Evolutionary conservation across 2,797 vertebrate species (phyloP), one percentile per base, ranked within the genome.

Genomic region (Acrossocheilus fasciatus): DNA sequence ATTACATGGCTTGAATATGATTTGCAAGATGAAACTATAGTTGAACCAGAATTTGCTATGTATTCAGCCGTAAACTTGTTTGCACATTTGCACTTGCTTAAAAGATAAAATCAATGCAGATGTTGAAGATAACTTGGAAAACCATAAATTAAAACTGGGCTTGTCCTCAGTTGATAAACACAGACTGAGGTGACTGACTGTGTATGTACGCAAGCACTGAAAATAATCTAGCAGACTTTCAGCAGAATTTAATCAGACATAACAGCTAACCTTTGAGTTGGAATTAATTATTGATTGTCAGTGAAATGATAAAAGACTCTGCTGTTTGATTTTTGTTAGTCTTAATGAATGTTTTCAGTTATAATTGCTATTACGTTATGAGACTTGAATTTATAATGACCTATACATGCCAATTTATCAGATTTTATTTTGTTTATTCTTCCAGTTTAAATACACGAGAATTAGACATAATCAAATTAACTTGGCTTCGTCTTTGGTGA

Each of bases 381-480:
- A 52, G 45, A 54, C 62, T 83, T 62, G 57, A 76, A 59, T 47
- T 74, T n/a, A 64, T 76, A 52, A 84, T 84, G 14, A 75, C 43
- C 41, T n/a, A 1, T 34, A 30, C 7, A 26, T 41, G 23, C 14
- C 76, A 74, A 45, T 74, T 75, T n/a, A 64, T 75, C 82, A 36
- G 20, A 30, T 66, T 76, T n/a, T 20, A 50, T 78, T 45, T 57
- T 0, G 62, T 68, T 57, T 45, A 79, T 30, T 70, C 9, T 85
- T 70, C 14, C 6, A 47, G 10, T 30, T 34, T 23, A 85, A 78
- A 43, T 45, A 54, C 36, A 30, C 1, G 23, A 78, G 18, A 57
- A 54, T 54, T 57, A 43, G 26, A 84, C 59, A 43, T 84, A 75
- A 64, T 66, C 18, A 47, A 66, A 66, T 52, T 26, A 64, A 76